Evolutionary conservation across 1,140 invertebrate species (phyloP), one percentile per base, ranked within the genome.

Genomic region (Brachionus calyciflorus): DNA sequence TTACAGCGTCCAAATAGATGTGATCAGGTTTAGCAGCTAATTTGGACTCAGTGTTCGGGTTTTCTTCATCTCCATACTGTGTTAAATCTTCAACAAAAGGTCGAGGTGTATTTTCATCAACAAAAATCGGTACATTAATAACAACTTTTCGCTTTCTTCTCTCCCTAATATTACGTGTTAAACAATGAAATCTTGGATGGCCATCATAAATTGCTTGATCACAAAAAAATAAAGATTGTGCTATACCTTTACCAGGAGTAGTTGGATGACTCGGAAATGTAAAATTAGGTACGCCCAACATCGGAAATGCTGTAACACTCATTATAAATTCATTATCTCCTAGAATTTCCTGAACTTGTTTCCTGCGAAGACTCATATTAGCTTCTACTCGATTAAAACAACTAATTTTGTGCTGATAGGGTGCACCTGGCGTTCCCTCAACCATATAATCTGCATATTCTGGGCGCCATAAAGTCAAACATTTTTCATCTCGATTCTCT

Each of bases 381-480:
- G 92, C 91, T 84, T 99, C 96, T 5, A 99, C 95, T 77, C 96
- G 89, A 84, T 99, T 99, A 82, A 99, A 97, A 87, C 98, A 93
- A 5, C 93, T 93, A 79, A 98, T 87, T 12, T 96, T 86, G 1
- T 93, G 80, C 12, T 85, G 85, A 78, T 88, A 89, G 0, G 96
- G 96, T 81, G 92, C 91, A 9, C 96, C 96, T 17, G 97, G 97
- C 1, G 96, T 99, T n/a, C 96, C 96, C 87, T 99, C 97, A 55
- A 99, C 89, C 96, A 99, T 98, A 81, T 99, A 99, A 55, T 92
- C 90, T 28, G 92, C 96, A 88, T 96, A 99, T 87, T 99, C 96
- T 17, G 96, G 96, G 63, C 93, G 88, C 96, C 96, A 99, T 55
- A 81, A 79, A 49, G 81, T 79, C 80, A 17, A 69, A 57, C 48